Base-by-base conservation (phyloP, 2,113 vertebrate genomes). In the Neotragus pygmaeus region DNA sequence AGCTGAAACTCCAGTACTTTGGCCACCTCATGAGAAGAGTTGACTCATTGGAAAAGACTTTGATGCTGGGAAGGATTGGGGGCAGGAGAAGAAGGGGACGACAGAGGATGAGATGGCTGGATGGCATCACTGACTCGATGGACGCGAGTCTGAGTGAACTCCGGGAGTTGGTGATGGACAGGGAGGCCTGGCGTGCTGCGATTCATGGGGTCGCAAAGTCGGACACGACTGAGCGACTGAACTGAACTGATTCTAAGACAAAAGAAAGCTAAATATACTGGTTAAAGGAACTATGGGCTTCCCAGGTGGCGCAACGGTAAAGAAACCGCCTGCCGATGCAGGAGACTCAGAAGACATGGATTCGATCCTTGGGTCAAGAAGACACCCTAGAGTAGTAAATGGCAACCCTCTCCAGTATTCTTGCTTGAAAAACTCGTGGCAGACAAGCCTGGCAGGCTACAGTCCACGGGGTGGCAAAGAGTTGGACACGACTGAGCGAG, bases 241-340 rank as follows among this genome's bases (percentile, higher is more conserved):
- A n/a, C n/a, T n/a, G n/a, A n/a, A n/a, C n/a, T n/a, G n/a, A 88
- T 30, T 10, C 49, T 88, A 88, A 73, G 64, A 73, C 23, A 55
- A 55, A 73, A 73, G 6, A 73, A 73, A 47, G 64, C 3, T 3
- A 30, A 70, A 70, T 19, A 70, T 73, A 43, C 25, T 53, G 36
- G 86, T 28, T 73, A 88, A 88, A 73, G 62, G 33, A 70, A 70
- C 14, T 28, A 12, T 28, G 86, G 45, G 64, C 64, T 70, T 70
- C n/a, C 64, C n/a, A 70, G 64, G 64, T 70, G n/a, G 66, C 1
- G 0, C 9, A 70, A 3, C 0, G 0, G 19, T 6, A 70, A 39
- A 70, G 66, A 70, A 70, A 39, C n/a, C 6, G 19, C 19, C 66
- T 70, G 17, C 66, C n/a, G 39, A 1, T 23, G 19, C n/a, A 70